These are phyloP conservation scores for Phaedon cochleariae DNA, from an alignment of 2,888 invertebrate species.

Conservation along the genomic window DNA sequence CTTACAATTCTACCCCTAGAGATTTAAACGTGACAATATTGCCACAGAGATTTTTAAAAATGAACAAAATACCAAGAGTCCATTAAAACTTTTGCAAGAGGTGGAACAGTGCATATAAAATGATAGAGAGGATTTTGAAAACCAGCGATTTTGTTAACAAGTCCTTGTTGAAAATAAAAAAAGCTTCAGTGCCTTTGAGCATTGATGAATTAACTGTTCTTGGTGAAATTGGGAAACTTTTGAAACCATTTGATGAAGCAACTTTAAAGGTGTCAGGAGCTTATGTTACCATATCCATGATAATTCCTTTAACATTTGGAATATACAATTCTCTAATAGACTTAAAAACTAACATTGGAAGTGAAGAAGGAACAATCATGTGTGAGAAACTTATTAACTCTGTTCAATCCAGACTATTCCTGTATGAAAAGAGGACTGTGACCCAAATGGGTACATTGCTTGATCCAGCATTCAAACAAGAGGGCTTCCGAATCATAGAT, in stretches of 20 bases:
- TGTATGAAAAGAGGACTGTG: not conserved
- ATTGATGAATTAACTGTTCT: no score
- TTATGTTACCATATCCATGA: not conserved
- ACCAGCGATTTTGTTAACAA: not conserved
- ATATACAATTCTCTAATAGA: not conserved
- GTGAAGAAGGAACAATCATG: not conserved
- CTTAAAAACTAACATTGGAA: not conserved
- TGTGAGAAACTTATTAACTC: not conserved
- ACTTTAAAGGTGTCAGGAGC: not conserved
- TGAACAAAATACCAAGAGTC: not conserved
- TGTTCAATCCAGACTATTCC: not conserved
- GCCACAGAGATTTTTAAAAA: not conserved
- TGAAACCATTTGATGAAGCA: not conserved
- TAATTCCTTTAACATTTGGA: not conserved
- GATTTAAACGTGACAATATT: no score
- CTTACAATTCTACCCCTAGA: no score
- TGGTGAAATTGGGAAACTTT: not conserved
- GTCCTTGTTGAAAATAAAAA: not conserved
- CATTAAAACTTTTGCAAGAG: slow-evolving; percentile 1
- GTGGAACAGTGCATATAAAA: not conserved
- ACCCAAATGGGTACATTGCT: not conserved
- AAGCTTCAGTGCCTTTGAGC: no score
- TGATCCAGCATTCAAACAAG: not conserved
- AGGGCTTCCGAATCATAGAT: not conserved
- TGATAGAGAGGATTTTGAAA: not conserved